A percentile compares a stretch with the other conserved stretches of the same genome.
phyloP scores from a whole-genome alignment of 2,797 vertebrate genomes.

The Orientallactaga sibirica region DNA sequence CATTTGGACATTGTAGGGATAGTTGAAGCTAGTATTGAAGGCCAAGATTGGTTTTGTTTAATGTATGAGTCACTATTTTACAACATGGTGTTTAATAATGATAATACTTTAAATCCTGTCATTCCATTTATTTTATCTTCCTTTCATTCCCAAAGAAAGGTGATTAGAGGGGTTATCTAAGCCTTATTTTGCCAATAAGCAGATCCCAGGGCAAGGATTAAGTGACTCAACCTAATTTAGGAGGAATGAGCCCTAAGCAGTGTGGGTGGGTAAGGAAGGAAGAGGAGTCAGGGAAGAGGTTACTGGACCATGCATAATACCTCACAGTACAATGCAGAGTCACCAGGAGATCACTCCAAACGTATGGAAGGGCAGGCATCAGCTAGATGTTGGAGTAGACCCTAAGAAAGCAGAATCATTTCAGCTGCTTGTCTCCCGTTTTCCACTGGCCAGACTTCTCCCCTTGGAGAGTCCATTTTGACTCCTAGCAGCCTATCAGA shows the following conservation, averaged over 20 bases:
- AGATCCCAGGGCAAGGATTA: conserved; percentile 28
- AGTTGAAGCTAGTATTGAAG: conserved; percentile 4
- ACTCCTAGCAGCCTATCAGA: background rate
- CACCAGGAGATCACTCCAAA: background rate
- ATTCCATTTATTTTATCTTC: background rate
- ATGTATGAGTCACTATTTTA: conserved; percentile 8
- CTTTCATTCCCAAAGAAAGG: conserved; percentile 45
- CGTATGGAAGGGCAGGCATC: background rate
- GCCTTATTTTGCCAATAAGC: background rate
- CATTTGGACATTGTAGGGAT: background rate
- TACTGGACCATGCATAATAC: rapidly evolving
- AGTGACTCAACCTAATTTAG: background rate
- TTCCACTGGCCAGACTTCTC: background rate
- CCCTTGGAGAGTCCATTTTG: background rate
- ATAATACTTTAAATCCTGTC: background rate
- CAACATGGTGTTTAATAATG: background rate
- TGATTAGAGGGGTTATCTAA: background rate
- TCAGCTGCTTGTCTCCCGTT: background rate
- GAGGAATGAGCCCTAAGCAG: background rate
- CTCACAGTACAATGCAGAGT: background rate
- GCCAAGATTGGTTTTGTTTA: conserved; percentile 8
- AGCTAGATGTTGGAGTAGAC: background rate
- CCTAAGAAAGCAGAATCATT: background rate
- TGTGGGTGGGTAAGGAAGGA: background rate
- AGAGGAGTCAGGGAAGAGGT: background rate